These are phyloP conservation scores for Scaptomyza montana DNA, from an alignment of 1,140 invertebrate species.

Conservation along the genomic window DNA sequence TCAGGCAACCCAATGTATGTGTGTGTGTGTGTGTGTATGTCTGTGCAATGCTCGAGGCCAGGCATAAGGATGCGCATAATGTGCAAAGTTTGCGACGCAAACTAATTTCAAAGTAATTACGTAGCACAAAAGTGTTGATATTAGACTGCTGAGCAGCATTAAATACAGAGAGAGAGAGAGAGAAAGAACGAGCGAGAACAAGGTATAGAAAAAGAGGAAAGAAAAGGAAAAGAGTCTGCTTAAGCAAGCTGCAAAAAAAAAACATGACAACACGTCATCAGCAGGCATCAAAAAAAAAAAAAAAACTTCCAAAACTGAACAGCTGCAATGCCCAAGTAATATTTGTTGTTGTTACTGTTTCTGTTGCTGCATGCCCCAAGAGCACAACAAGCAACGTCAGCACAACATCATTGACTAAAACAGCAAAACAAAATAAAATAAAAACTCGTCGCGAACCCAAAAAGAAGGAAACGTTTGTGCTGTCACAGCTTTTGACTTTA, in stretches of 20 bases:
- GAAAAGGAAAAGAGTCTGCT: not conserved
- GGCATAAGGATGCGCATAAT: slow-evolving; percentile 81
- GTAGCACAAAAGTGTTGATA: slow-evolving; percentile 82
- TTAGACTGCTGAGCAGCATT: slow-evolving; percentile 63
- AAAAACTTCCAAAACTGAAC: slow-evolving; percentile 60
- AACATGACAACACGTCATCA: slow-evolving; percentile 76
- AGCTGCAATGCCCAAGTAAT: slow-evolving; percentile 9
- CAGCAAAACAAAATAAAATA: slow-evolving; percentile 17
- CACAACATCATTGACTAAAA: slow-evolving; percentile 8
- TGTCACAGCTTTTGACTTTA: slow-evolving; percentile 70
- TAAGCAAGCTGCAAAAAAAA: slow-evolving; percentile 54
- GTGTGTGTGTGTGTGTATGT: slow-evolving; percentile 20
- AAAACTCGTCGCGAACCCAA: slow-evolving; percentile 9
- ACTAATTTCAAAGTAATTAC: slow-evolving; percentile 83
- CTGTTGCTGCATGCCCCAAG: not conserved
- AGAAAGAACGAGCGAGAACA: not conserved
- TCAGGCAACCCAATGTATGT: slow-evolving; percentile 34
- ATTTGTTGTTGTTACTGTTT: slow-evolving; percentile 7
- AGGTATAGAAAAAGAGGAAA: not conserved
- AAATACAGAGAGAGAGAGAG: slow-evolving; percentile 1
- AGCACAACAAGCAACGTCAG: slow-evolving; percentile 6
- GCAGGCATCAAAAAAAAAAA: slow-evolving; percentile 41
- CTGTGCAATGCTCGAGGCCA: slow-evolving; percentile 37
- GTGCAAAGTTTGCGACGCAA: slow-evolving; percentile 81
- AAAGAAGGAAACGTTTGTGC: slow-evolving; percentile 40